These are phyloP conservation scores for Tyrophagus putrescentiae DNA, from an alignment of 1,140 invertebrate genomes.

Conservation along the genomic window DNA sequence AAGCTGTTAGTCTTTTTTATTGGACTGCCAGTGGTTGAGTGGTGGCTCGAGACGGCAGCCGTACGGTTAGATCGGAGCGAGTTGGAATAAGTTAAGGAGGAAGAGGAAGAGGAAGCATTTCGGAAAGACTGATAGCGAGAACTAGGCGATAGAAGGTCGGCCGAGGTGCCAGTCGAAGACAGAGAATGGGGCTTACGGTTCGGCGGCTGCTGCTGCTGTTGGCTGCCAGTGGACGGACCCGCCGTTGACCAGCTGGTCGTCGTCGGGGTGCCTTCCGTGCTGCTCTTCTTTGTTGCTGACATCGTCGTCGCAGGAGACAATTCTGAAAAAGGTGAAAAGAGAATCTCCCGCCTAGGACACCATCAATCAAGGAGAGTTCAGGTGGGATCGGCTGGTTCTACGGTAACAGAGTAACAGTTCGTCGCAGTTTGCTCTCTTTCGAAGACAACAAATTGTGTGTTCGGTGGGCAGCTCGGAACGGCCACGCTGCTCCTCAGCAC, in stretches of 20 bases:
- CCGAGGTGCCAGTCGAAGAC: not conserved
- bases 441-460: too few species aligned
- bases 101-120: too few species aligned
- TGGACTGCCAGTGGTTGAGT: not conserved
- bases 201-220: not conserved
- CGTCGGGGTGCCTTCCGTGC: not conserved
- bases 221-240: not conserved
- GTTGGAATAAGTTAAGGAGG: not conserved
- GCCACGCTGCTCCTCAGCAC: too few species aligned
- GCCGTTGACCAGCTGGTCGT: not conserved
- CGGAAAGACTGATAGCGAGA: not conserved
- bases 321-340: too few species aligned
- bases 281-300: not conserved
- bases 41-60: not conserved
- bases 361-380: too few species aligned
- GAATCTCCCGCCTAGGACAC: too few species aligned
- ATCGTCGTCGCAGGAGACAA: too few species aligned
- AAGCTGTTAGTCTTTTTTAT: constrained; percentile 8
- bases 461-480: too few species aligned
- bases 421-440: not conserved
- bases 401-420: not conserved
- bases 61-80: not conserved
- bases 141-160: not conserved
- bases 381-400: too few species aligned
- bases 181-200: not conserved